phyloP scores from a whole-genome alignment of 2,888 invertebrate species.

The Drymonia ruficornis region DNA sequence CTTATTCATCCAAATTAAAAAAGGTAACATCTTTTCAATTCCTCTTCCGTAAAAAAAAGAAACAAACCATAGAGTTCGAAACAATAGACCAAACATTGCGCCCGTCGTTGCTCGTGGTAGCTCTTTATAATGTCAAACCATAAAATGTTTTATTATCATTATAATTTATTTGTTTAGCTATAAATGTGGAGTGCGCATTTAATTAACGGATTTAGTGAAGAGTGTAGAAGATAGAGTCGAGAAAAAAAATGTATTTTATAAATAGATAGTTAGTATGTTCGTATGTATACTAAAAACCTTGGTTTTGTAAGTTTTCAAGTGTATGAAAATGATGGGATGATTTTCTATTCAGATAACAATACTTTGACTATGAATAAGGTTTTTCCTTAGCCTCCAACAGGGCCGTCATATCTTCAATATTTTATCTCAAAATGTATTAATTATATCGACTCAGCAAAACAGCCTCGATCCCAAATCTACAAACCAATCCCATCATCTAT shows the following conservation, averaged over 20 bases:
- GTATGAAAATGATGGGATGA: no score
- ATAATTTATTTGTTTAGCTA: slow-evolving; percentile 66
- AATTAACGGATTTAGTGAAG: slow-evolving; percentile 56
- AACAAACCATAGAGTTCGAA: slow-evolving; percentile 32
- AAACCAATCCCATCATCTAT: background rate
- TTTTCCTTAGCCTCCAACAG: no score
- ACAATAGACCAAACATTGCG: slow-evolving; percentile 32
- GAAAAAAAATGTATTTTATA: background rate
- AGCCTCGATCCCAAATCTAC: background rate
- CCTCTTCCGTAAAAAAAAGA: slow-evolving; percentile 31
- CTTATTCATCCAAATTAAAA: slow-evolving; percentile 14
- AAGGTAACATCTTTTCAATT: slow-evolving; percentile 23
- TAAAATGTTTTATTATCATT: slow-evolving; percentile 71
- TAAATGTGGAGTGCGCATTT: slow-evolving; percentile 61
- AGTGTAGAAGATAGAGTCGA: slow-evolving; percentile 13
- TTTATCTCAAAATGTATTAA: background rate
- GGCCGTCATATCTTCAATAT: no score
- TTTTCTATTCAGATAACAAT: no score
- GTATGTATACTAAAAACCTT: no score
- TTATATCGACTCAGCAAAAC: background rate
- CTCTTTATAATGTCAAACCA: slow-evolving; percentile 48
- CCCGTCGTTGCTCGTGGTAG: slow-evolving; percentile 22
- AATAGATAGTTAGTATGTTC: no score
- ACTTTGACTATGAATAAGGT: no score
- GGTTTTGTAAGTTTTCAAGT: no score